A percentile compares a stretch with the other conserved stretches of the same genome.
phyloP scores from a whole-genome alignment of 2,797 vertebrate genomes.

The Lepilemur septentrionalis region DNA sequence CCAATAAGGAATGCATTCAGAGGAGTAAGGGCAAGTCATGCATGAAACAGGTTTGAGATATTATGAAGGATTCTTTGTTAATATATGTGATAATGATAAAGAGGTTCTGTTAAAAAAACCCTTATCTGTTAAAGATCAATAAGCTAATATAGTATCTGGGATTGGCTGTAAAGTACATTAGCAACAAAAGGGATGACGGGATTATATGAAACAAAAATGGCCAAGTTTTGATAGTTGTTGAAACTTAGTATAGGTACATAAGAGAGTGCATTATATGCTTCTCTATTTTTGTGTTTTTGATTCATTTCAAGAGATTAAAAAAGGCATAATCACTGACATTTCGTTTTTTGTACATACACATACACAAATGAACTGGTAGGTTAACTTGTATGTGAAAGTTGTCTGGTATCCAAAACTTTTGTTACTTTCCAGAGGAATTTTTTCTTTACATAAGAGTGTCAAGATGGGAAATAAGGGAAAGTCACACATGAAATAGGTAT shows the following conservation, averaged over 20 bases:
- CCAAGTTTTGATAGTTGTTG: not conserved
- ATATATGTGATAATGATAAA: not conserved
- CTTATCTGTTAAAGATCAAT: conserved; percentile 17
- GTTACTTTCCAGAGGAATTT: conserved; percentile 19
- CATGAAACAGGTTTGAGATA: not conserved
- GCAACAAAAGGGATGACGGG: not conserved
- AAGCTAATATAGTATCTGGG: not conserved
- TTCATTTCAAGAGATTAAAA: conserved; percentile 16
- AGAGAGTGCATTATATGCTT: not conserved
- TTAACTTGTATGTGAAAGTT: conserved; percentile 45
- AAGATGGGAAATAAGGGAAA: not conserved
- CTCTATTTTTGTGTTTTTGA: conserved; percentile 35
- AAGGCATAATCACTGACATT: not conserved
- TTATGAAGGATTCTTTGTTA: conserved; percentile 29
- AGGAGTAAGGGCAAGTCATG: not conserved
- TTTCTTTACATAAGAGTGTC: conserved; percentile 6
- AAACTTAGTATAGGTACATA: not conserved
- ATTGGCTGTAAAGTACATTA: conserved; percentile 16
- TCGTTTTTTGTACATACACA: not conserved
- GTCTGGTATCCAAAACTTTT: not conserved
- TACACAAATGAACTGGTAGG: not conserved
- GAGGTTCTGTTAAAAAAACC: not conserved
- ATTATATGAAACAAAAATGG: not conserved
- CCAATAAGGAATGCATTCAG: conserved; percentile 23
- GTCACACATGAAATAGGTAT: too few relatives aligned